These are phyloP conservation scores for Eupristina koningsbergeri DNA, from an alignment of 1,140 invertebrate species.

Conservation along the genomic window DNA sequence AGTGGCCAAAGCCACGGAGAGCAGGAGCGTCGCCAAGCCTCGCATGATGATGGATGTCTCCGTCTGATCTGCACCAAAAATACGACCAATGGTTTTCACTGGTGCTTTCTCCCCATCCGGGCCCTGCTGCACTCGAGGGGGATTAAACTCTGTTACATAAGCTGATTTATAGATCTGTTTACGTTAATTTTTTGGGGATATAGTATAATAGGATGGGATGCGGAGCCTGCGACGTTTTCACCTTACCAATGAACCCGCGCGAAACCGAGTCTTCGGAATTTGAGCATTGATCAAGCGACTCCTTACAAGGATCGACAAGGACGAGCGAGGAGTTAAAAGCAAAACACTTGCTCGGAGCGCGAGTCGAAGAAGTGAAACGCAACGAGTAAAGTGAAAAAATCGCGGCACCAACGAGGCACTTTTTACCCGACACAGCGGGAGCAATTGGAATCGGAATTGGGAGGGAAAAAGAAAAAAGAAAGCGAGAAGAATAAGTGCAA, in stretches of 20 bases:
- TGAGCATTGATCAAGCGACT: background rate
- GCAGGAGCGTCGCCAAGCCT: constrained; percentile 55
- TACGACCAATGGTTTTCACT: background rate
- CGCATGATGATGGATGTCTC: constrained; percentile 54
- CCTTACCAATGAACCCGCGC: background rate
- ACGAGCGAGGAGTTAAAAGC: background rate
- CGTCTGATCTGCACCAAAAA: constrained; percentile 33
- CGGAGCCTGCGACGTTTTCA: background rate
- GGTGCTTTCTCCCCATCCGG: background rate
- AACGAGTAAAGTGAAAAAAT: background rate
- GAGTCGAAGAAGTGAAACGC: background rate
- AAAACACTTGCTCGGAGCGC: background rate
- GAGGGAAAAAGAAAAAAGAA: background rate
- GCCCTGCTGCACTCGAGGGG: background rate
- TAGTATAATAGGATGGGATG: background rate
- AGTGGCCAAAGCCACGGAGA: constrained; percentile 58
- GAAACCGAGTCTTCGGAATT: background rate
- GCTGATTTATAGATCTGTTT: too few species aligned
- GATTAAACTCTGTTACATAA: background rate
- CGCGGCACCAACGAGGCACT: background rate
- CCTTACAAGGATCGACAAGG: constrained; percentile 6
- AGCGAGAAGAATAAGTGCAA: constrained; percentile 3
- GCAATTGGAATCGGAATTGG: too few species aligned
- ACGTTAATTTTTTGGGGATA: too few species aligned
- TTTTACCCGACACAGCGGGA: too few species aligned